phyloP scores from a whole-genome alignment of 2,888 invertebrate species.

The Axea sp. region DNA sequence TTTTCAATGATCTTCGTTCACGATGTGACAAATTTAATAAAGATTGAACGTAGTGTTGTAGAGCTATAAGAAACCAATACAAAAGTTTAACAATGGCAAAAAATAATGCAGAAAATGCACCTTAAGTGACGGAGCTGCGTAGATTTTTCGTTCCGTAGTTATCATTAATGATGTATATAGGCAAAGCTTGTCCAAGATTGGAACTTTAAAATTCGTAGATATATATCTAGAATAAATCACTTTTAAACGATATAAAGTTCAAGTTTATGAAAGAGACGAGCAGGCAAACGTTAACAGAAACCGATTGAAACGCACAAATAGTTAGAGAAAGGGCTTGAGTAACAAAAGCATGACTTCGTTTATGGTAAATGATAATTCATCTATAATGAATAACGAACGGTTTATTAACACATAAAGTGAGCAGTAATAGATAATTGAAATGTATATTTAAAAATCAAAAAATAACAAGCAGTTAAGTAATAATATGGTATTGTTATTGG shows the following conservation, averaged over 20 bases:
- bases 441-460: too few species aligned
- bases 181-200: conserved; percentile 56
- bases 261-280: conserved; percentile 1
- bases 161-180: conserved; percentile 59
- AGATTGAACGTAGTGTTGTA: conserved; percentile 41
- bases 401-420: too few species aligned
- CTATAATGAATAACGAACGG: too few species aligned
- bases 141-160: conserved; percentile 56
- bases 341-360: too few species aligned
- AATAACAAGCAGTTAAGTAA: too few species aligned
- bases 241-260: conserved; percentile 8
- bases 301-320: conserved; percentile 34
- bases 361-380: too few species aligned
- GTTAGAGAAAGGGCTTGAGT: not conserved
- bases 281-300: conserved; percentile 4
- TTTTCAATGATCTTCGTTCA: conserved; percentile 32
- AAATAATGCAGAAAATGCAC: conserved; percentile 22
- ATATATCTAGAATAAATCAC: conserved; percentile 18
- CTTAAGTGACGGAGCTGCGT: conserved; percentile 59
- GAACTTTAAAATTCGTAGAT: conserved; percentile 25
- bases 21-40: conserved; percentile 32
- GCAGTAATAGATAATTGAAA: too few species aligned
- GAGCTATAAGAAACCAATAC: conserved; percentile 6
- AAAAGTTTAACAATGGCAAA: not conserved
- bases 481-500: too few species aligned